Base-by-base conservation (phyloP, 2,888 invertebrate species). In the Drosophila monieri region DNA sequence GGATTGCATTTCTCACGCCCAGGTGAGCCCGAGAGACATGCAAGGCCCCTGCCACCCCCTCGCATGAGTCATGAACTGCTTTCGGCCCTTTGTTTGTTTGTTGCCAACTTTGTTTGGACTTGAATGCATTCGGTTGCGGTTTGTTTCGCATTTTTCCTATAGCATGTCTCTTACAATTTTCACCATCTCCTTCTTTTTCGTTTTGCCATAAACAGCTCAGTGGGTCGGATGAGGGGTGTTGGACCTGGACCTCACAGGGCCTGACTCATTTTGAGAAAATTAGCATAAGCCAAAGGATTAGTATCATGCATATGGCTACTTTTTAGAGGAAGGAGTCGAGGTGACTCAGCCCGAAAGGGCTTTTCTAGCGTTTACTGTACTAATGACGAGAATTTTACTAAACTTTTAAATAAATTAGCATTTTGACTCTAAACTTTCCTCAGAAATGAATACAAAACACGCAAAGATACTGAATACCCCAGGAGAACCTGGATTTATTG, bases 211-310 rank as follows among this genome's bases (percentile, higher is more conserved):
- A 79, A 77, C 73, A 58, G 60, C 58, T 58, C 49, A 18, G 44
- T 58, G 48, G 68, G 23, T 51, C 21, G 15, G 18, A 18, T 18
- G 27, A 56, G 27, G 25, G 25, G 25, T 48, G 32, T 43, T 54
- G 27, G 44, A 46, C 55, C 46, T 54, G 27, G 44, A 46, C 58
- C 47, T 47, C 47, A 37, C 15, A 25, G 25, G 32, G n/a, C 48
- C 60, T 77, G 77, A 79, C 66, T 83, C 77, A 83, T 52, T 56
- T 35, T 21, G 3, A 18, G 56, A 58, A 65, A 76, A 85, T 85
- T 85, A 72, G 72, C 80, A 80, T 80, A 85, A 60, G 46, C 73
- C 58, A 55, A 65, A 58, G 53, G 83, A 85, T 80, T 74, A 23
- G 44, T 76, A 85, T 78, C 79, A 67, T 56, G 56, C 67, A 66